A percentile compares a stretch with the other conserved stretches of the same genome.
Evolutionary conservation across 2,797 vertebrate species (phyloP).

Genomic region (Botia kubotai): DNA sequence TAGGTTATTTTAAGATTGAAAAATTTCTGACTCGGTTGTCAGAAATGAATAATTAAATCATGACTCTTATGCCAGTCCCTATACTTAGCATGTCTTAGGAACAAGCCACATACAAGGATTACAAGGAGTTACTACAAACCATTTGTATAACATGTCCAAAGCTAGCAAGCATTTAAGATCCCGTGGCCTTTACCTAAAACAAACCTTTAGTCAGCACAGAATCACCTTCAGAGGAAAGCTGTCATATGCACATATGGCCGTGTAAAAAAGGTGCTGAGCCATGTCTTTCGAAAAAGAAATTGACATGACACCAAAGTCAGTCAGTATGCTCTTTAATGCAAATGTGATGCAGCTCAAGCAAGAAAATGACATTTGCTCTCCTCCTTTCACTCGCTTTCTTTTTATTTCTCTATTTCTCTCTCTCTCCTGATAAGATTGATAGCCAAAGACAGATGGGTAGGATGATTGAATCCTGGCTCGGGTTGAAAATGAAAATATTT

Average conservation of each 20-base stretch:
- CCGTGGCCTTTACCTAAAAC: too few species aligned
- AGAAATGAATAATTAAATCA: too few species aligned
- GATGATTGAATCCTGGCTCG: constrained; percentile 67
- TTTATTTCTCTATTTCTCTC: constrained; percentile 13
- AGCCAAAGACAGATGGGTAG: constrained; percentile 66
- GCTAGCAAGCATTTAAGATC: too few species aligned
- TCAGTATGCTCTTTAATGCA: constrained; percentile 17
- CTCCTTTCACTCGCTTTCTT: neutral
- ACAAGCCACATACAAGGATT: too few species aligned
- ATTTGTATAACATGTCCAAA: too few species aligned
- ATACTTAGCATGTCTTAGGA: too few species aligned
- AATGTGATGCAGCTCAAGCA: constrained; percentile 18
- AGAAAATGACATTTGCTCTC: neutral
- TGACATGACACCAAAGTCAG: constrained; percentile 9
- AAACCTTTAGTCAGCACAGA: neutral
- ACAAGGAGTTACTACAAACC: neutral
- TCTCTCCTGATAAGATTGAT: constrained; percentile 64
- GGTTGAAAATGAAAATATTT: constrained; percentile 68
- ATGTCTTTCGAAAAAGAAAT: constrained; percentile 14
- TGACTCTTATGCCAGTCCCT: neutral
- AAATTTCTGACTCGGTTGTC: too few species aligned
- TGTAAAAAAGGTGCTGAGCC: constrained; percentile 14
- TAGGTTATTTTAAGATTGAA: neutral
- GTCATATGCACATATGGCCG: constrained; percentile 17
- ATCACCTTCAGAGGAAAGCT: constrained; percentile 24